Conservation (phyloP, 64 coral and sea anemone species). For the Montipora sp. region DNA sequence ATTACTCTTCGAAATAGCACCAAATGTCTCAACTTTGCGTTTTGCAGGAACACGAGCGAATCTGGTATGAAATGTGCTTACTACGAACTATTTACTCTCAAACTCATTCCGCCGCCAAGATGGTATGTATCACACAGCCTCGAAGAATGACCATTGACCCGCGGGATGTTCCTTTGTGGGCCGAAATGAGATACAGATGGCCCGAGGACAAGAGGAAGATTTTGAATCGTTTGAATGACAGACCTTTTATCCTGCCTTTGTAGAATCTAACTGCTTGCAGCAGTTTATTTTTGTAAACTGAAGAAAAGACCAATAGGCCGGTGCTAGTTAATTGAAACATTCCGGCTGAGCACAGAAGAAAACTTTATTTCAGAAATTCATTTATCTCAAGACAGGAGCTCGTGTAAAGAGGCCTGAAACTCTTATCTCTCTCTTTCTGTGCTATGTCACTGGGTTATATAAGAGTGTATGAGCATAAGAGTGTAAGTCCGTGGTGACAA, state of each 20-base stretch:
- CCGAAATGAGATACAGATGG: slow-evolving; percentile 27
- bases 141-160: background rate
- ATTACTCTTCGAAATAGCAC: no score
- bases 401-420: no score
- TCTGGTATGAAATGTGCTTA: slow-evolving; percentile 26
- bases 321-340: no score
- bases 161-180: slow-evolving; percentile 26
- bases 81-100: slow-evolving; percentile 19
- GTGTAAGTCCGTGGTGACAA: no score
- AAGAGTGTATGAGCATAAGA: no score
- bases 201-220: slow-evolving; percentile 25
- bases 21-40: background rate
- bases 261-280: background rate
- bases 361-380: no score
- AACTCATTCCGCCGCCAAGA: slow-evolving; percentile 5
- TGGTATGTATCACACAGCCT: slow-evolving; percentile 18
- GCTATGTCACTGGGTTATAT: no score
- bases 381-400: no score
- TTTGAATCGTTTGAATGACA: slow-evolving; percentile 25
- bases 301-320: no score
- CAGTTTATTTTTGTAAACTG: no score
- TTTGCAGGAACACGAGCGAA: background rate
- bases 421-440: no score
- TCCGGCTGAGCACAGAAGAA: no score
- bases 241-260: slow-evolving; percentile 22